These are phyloP conservation scores for Sapayoa aenigma DNA, from an alignment of 2,113 vertebrate species.

Conservation along the genomic window DNA sequence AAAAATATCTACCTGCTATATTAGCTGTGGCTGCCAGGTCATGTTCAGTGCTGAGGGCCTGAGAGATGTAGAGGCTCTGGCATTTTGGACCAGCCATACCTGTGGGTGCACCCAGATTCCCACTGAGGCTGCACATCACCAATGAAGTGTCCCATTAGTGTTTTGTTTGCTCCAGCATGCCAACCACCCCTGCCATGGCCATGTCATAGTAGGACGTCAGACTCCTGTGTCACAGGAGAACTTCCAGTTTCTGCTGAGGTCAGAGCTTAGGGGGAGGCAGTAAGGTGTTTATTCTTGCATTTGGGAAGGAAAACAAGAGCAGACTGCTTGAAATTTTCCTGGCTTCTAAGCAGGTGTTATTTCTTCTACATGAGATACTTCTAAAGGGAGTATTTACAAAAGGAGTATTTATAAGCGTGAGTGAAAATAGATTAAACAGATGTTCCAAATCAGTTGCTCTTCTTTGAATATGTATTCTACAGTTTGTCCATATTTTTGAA, in stretches of 20 bases:
- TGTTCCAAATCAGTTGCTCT: not conserved
- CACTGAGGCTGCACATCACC: not conserved
- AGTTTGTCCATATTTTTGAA: not conserved
- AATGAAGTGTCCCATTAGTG: fast-evolving
- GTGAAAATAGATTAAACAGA: not conserved
- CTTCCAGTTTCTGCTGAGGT: not conserved
- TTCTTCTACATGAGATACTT: not conserved
- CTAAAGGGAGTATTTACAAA: not conserved
- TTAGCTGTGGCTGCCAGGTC: not conserved
- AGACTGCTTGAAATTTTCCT: not conserved
- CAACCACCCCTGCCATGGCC: fast-evolving
- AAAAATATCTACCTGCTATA: not conserved
- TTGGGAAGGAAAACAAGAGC: not conserved
- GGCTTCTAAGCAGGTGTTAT: not conserved
- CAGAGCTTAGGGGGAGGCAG: not conserved
- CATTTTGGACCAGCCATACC: not conserved
- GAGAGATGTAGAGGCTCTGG: not conserved
- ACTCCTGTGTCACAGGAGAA: not conserved
- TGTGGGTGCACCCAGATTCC: not conserved
- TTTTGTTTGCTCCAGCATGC: fast-evolving
- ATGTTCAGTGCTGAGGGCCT: not conserved
- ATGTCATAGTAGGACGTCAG: fast-evolving
- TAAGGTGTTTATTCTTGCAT: not conserved
- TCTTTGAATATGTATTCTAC: not conserved
- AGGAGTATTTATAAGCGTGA: not conserved